Evolutionary conservation across 2,797 vertebrate genomes (phyloP).

Genomic region (Gallirallus australis): DNA sequence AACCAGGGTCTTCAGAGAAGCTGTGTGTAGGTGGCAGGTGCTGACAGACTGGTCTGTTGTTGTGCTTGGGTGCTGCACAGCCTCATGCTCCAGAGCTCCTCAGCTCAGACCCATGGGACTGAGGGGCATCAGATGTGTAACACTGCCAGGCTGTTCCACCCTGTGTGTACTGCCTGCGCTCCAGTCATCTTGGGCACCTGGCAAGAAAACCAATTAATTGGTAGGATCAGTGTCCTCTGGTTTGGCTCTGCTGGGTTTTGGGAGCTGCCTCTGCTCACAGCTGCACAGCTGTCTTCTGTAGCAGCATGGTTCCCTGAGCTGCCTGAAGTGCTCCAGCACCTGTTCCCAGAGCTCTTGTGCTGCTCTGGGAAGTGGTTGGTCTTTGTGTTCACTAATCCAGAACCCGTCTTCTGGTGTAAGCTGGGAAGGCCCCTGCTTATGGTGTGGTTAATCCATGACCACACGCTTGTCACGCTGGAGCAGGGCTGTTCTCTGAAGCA

Average conservation of each 20-base stretch:
- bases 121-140: neutral
- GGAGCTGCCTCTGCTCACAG: neutral
- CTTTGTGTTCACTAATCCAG: neutral
- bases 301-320: neutral
- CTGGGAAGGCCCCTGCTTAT: neutral
- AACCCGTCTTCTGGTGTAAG: neutral
- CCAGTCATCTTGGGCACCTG: neutral
- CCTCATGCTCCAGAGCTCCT: neutral
- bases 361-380: neutral
- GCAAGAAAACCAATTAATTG: neutral
- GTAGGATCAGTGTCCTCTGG: neutral
- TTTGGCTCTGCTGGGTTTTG: neutral
- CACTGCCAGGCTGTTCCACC: neutral
- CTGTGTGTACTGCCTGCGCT: neutral
- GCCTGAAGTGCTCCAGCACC: neutral
- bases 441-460: neutral
- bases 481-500: neutral
- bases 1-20: neutral
- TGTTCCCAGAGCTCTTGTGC: neutral
- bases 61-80: neutral
- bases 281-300: neutral
- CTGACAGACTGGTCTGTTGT: neutral
- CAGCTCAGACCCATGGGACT: neutral
- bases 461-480: neutral
- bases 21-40: neutral